Evolutionary conservation across 1,140 invertebrate species (phyloP), one percentile per base, ranked within the genome.

Genomic region (Tachypleus tridentatus): DNA sequence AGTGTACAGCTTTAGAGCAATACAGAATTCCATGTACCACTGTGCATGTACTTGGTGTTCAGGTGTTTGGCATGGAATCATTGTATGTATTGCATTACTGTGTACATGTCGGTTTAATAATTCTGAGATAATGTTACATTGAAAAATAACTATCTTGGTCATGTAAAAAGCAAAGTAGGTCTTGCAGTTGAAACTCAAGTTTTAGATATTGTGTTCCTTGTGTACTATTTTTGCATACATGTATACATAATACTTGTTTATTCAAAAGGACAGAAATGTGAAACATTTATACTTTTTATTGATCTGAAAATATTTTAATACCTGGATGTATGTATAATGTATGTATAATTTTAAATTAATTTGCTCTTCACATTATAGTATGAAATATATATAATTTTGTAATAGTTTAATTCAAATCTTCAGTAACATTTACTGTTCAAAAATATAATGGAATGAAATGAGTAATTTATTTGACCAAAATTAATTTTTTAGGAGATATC

Each of bases 401-500:
- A 52, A 49, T 51, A 51, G 7, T 61, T 9, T 10, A 51, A n/a
- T 51, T 61, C 29, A 29, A 29, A 29, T 29, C 29, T 29, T 29
- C 29, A 29, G 29, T 29, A 2, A 29, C 29, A 29, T 48, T 50
- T 56, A 8, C 9, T 48, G 10, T 9, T 58, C 10, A 6, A 11
- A 48, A 6, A 5, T 47, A 57, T 63, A n/a, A 49, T 2, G 29
- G 49, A 47, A 8, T 5, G 59, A 59, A 64, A 58, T 51, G 29
- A 0, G 29, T 29, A 29, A 29, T 29, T 29, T 57, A 53, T 6
- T 57, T 7, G 50, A 51, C 29, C n/a, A 53, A 11, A 47, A 4
- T 60, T 8, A 51, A 52, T 67, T 68, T 73, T 72, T 9, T 56
- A 76, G 75, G 70, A 79, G 64, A 73, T 82, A 51, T 75, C 77